phyloP scores from a whole-genome alignment of 2,797 vertebrate species.

The Spheniscus humboldti region DNA sequence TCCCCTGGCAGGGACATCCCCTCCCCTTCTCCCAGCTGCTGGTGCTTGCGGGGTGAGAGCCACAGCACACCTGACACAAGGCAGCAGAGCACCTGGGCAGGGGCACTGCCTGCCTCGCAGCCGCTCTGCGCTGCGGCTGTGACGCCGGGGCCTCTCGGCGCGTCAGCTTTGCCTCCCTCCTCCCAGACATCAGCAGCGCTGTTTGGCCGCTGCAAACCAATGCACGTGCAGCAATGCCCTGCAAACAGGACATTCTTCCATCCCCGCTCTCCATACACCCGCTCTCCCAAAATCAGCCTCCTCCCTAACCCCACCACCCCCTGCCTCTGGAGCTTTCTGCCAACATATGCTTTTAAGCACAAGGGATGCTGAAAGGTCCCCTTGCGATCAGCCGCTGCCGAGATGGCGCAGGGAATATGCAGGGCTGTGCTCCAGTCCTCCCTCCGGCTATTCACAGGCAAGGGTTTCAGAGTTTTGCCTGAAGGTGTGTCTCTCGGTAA shows the following conservation, averaged over 20 bases:
- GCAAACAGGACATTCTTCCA: neutral
- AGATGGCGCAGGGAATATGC: neutral
- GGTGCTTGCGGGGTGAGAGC: neutral
- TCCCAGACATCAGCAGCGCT: neutral
- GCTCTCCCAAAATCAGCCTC: neutral
- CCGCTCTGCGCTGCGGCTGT: neutral
- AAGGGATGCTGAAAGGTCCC: neutral
- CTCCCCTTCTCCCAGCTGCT: neutral
- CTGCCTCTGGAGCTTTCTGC: neutral
- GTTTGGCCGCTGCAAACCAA: neutral
- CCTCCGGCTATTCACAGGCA: neutral
- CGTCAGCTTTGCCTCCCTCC: neutral
- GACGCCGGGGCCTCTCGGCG: rapidly evolving
- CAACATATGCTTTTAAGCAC: neutral
- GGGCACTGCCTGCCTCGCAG: neutral
- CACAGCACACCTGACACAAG: neutral
- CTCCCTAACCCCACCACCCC: neutral
- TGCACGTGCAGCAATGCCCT: neutral
- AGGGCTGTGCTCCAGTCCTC: neutral
- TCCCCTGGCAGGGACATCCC: neutral
- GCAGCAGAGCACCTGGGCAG: neutral
- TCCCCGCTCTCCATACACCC: rapidly evolving
- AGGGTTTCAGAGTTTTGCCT: neutral
- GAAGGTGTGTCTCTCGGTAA: neutral
- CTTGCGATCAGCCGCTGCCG: neutral